Base-by-base conservation (phyloP, 2,888 invertebrate genomes). In the Malthinus seriepunctatus region DNA sequence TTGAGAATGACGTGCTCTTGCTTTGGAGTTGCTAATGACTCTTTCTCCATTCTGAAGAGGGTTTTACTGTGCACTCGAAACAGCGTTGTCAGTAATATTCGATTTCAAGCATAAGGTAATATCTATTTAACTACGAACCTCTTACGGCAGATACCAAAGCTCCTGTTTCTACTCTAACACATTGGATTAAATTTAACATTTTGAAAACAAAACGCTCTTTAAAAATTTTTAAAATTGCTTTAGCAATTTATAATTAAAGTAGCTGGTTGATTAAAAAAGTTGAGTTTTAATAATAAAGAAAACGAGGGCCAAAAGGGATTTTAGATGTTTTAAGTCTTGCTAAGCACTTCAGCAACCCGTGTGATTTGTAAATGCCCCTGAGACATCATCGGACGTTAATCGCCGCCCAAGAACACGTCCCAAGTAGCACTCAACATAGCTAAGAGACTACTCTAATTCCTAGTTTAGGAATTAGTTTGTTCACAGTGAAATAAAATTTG, bases 381-480 rank as follows among this genome's bases (percentile, higher is more conserved):
- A 65, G 66, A 66, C 64, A 61, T 63, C 64, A 66, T 63, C 66
- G 63, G 64, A 63, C 65, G 66, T 63, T 66, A 66, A 66, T 66
- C 64, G 65, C 66, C 63, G 60, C 63, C 56, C 65, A 66, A 65
- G 66, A 66, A 63, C 66, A 66, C 63, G 63, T 66, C 60, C 65
- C 59, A 53, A 64, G 62, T 53, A 63, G 62, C 65, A 64, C 65
- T 66, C 66, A 61, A 61, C 64, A 63, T 63, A 56, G 60, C 62
- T 63, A 56, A 62, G 66, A 60, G 64, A 66, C 63, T 66, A 63
- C 57, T 55, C 62, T 64, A 63, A 66, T 64, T 61, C 63, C 58
- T 53, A 63, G 61, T 63, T 66, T 64, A 61, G 50, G 46, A 61
- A 50, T 63, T 59, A 54, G 54, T 48, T 31, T 33, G 54, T 54